Base-by-base conservation (phyloP, 2,888 invertebrate species). In the Drosophila longiperda region DNA sequence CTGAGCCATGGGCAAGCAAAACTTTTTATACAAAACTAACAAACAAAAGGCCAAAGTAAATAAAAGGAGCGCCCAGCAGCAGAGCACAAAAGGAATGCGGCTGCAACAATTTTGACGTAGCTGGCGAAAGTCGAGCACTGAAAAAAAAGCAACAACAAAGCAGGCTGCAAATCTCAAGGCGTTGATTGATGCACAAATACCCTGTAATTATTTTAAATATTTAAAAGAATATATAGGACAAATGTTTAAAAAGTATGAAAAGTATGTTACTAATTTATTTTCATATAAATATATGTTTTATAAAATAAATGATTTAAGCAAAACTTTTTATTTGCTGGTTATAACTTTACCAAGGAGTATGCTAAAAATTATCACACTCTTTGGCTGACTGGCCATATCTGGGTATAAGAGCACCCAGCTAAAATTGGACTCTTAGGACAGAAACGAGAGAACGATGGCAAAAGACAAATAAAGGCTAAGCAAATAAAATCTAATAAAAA, bases 401-500 rank as follows among this genome's bases (percentile, higher is more conserved):
- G 66, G 17, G 61, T 53, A 38, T 33, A 65, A 70, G 55, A 66
- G 50, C 42, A 38, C 60, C 58, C 67, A 65, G 78, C 76, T 71
- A 79, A 79, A 87, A 87, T 81, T 81, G 83, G 77, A 83, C 85
- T 81, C 87, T 83, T 76, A 59, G 66, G 69, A 63, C 54, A 63
- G 77, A 53, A 34, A 34, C 23, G 62, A 17, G 34, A 55, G 55
- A 55, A 66, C 57, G 70, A 64, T 50, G 69, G 65, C 78, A 78
- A 67, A 87, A 80, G 85, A 88, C 87, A 87, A 87, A 87, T 86
- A 87, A 84, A 76, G 82, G 83, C 89, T 86, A 86, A 86, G 80
- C 87, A 88, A 87, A 87, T 87, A 86, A 86, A 87, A 86, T 86
- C 82, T 86, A 88, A 87, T 87, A 88, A 87, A 87, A 86, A 70